Evolutionary conservation across 2,888 invertebrate genomes (phyloP).

Genomic region (Globia sparganii): DNA sequence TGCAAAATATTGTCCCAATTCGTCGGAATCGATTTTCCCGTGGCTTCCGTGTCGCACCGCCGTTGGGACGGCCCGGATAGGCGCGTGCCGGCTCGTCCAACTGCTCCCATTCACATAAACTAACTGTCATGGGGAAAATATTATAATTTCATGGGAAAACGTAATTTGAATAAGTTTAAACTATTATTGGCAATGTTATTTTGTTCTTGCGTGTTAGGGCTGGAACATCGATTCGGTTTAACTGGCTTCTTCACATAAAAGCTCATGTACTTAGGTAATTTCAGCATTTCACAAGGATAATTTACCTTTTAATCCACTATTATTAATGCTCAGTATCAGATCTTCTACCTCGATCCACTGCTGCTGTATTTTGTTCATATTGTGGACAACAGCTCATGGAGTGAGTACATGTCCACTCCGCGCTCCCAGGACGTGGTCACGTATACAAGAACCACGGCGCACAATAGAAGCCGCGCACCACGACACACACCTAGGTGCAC

Average conservation of each 20-base stretch:
- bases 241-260: slow-evolving; percentile 6
- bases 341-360: not conserved
- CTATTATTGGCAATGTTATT: slow-evolving; percentile 36
- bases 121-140: slow-evolving; percentile 37
- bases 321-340: not conserved
- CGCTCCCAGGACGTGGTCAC: slow-evolving; percentile 35
- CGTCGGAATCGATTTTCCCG: slow-evolving; percentile 78
- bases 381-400: slow-evolving; percentile 26
- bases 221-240: not conserved
- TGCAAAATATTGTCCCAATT: slow-evolving; percentile 75
- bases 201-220: slow-evolving; percentile 14
- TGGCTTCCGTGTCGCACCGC: slow-evolving; percentile 71
- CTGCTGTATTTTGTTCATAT: slow-evolving; percentile 3
- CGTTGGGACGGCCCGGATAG: slow-evolving; percentile 50
- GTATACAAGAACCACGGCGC: not conserved
- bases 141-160: slow-evolving; percentile 53
- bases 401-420: slow-evolving; percentile 1
- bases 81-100: slow-evolving; percentile 67
- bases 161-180: slow-evolving; percentile 43
- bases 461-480: slow-evolving; percentile 29
- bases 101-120: slow-evolving; percentile 57
- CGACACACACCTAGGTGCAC: slow-evolving; percentile 3
- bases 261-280: not conserved
- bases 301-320: not conserved
- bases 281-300: slow-evolving; percentile 2